phyloP scores from a whole-genome alignment of 2,888 invertebrate genomes.

The Zele albiditarsus region DNA sequence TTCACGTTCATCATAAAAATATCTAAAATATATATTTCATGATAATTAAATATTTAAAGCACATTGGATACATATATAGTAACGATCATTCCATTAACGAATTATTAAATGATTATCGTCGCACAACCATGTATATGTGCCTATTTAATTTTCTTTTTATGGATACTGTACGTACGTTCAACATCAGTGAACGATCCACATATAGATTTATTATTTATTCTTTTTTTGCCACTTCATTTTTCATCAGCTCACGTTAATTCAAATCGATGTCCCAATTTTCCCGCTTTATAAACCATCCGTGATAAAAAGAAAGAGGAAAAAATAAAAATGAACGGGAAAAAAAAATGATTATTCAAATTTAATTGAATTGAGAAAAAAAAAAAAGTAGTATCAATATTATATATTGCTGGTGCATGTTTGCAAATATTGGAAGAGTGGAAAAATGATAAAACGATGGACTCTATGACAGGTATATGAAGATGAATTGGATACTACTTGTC shows the following conservation, averaged over 20 bases:
- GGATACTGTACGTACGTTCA: background rate
- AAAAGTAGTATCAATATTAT: background rate
- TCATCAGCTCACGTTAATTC: background rate
- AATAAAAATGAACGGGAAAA: background rate
- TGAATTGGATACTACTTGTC: conserved; percentile 42
- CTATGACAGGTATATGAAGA: conserved; percentile 42
- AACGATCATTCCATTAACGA: no score
- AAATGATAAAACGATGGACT: conserved; percentile 36
- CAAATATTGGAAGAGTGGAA: background rate
- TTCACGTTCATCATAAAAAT: no score
- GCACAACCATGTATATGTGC: no score
- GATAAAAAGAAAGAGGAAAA: background rate
- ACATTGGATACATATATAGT: no score
- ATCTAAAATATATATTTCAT: no score
- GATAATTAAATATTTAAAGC: no score
- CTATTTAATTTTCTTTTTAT: no score
- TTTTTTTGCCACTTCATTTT: background rate
- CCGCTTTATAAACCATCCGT: background rate
- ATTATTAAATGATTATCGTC: no score
- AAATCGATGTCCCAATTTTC: background rate
- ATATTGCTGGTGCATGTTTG: background rate
- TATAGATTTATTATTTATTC: background rate
- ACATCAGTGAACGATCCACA: background rate
- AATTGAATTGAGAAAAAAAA: background rate
- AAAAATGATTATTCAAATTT: background rate